Conservation (phyloP, 2,797 vertebrate species). For the Lithobates pipiens region DNA sequence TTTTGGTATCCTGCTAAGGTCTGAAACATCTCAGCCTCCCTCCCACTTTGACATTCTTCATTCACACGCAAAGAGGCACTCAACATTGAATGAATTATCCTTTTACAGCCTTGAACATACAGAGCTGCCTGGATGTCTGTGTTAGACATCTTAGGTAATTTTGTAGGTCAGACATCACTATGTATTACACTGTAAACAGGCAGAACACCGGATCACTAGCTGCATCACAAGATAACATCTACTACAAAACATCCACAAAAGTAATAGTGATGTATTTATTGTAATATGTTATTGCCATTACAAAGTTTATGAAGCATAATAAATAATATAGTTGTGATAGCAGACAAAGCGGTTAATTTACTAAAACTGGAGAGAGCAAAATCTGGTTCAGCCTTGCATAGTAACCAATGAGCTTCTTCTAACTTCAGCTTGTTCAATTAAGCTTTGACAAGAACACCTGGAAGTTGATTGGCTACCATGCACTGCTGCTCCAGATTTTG, state of each 20-base stretch:
- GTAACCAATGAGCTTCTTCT: too few relatives aligned
- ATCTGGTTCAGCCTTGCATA: too few relatives aligned
- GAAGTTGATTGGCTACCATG: too few relatives aligned
- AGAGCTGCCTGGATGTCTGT: background rate
- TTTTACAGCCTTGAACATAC: background rate
- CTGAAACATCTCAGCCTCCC: background rate
- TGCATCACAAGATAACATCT: background rate
- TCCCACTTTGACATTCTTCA: constrained; percentile 20
- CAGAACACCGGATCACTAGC: background rate
- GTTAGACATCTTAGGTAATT: background rate
- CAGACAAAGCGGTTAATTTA: too few relatives aligned
- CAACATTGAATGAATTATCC: constrained; percentile 6
- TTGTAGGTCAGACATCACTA: background rate
- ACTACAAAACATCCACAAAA: background rate
- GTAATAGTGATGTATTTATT: background rate
- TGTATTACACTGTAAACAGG: background rate
- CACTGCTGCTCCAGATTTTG: too few relatives aligned
- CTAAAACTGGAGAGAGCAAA: too few relatives aligned
- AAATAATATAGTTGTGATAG: too few relatives aligned
- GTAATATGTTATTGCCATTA: too few relatives aligned
- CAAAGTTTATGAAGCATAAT: too few relatives aligned
- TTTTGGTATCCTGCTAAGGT: constrained; percentile 6
- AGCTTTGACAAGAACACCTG: too few relatives aligned
- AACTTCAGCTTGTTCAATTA: too few relatives aligned
- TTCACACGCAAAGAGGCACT: constrained; percentile 31